Conservation (phyloP, 2,888 invertebrate species). For the Epirrhoe tristata region DNA sequence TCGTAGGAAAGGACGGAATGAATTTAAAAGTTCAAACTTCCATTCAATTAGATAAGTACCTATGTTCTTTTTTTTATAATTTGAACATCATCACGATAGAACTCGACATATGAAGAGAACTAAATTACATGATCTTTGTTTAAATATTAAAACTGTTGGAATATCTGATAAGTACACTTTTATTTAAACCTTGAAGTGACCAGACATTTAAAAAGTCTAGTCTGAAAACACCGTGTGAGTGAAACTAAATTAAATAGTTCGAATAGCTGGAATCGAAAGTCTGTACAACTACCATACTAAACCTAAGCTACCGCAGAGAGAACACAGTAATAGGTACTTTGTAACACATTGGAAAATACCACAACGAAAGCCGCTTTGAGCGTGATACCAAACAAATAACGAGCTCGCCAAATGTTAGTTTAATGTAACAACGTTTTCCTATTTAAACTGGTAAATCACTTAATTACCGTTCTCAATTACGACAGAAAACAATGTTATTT, state of each 20-base stretch:
- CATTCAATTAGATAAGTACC: conserved; percentile 30
- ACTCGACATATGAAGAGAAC: neutral
- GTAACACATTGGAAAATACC: conserved; percentile 39
- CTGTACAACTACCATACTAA: conserved; percentile 19
- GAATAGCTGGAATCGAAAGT: conserved; percentile 24
- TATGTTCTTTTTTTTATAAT: conserved; percentile 6
- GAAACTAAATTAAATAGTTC: conserved; percentile 27
- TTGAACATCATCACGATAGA: neutral
- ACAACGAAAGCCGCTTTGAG: conserved; percentile 29
- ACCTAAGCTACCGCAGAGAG: conserved; percentile 31
- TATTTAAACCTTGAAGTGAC: neutral
- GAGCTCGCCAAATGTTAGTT: conserved; percentile 31
- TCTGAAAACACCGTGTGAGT: conserved; percentile 1
- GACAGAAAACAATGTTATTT: conserved; percentile 12
- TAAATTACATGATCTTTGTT: neutral
- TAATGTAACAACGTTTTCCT: conserved; percentile 28
- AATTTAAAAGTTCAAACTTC: conserved; percentile 55
- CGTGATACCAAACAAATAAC: conserved; percentile 29
- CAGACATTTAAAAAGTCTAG: neutral
- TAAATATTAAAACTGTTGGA: no score
- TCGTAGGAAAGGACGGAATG: conserved; percentile 53
- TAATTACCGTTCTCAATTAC: conserved; percentile 24
- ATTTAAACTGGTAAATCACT: conserved; percentile 28
- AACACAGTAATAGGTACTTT: conserved; percentile 30
- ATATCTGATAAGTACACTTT: no score